Conservation (phyloP, 2,888 invertebrate genomes). For the Patella depressa region DNA sequence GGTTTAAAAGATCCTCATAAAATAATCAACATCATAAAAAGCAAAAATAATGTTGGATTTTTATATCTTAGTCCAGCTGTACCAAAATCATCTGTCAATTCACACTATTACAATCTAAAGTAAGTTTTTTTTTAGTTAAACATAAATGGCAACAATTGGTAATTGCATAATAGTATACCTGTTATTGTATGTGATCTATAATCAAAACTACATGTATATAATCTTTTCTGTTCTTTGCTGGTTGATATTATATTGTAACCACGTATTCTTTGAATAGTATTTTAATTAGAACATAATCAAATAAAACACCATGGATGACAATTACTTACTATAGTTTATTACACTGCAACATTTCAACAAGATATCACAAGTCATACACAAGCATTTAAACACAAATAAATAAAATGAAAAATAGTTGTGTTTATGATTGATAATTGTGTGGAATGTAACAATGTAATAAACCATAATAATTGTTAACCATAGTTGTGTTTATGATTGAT, state of each 20-base stretch:
- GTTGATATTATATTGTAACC: no score
- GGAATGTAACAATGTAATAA: neutral
- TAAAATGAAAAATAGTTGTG: no score
- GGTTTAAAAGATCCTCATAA: slow-evolving; percentile 62
- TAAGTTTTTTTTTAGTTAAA: slow-evolving; percentile 44
- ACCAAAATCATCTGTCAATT: slow-evolving; percentile 69
- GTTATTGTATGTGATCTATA: no score
- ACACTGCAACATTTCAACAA: no score
- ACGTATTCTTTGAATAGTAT: no score
- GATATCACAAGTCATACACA: no score
- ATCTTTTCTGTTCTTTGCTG: neutral
- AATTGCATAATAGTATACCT: neutral
- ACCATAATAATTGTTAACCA: no score
- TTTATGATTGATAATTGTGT: neutral
- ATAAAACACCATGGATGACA: no score
- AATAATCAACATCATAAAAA: slow-evolving; percentile 62
- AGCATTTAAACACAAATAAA: no score
- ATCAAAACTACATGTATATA: neutral
- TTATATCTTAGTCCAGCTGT: slow-evolving; percentile 79
- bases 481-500: neutral
- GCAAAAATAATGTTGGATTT: slow-evolving; percentile 73
- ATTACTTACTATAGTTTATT: no score
- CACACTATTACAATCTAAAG: slow-evolving; percentile 72
- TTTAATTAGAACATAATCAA: no score
- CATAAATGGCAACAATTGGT: no score